These are phyloP conservation scores for Xenotilapia flavipinnis DNA, from an alignment of 2,113 vertebrate species.

Conservation along the genomic window DNA sequence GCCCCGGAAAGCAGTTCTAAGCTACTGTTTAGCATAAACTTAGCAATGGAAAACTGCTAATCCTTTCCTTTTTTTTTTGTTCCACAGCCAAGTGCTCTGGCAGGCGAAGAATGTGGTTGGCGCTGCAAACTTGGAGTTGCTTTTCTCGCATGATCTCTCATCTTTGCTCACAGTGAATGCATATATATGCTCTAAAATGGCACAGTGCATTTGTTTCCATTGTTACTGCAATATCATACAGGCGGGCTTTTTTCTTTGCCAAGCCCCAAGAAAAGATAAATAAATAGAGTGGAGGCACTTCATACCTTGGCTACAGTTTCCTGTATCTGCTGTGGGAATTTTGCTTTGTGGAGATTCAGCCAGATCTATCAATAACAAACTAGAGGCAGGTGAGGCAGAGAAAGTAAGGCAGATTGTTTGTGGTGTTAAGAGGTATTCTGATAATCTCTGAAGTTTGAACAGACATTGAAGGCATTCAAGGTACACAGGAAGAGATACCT, in stretches of 20 bases:
- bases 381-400: not conserved
- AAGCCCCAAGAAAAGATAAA: not conserved
- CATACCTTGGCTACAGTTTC: not conserved
- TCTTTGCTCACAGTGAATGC: not conserved
- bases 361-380: not conserved
- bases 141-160: not conserved
- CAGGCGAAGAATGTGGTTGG: conserved; percentile 17
- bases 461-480: not conserved
- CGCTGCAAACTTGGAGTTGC: conserved; percentile 6
- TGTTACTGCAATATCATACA: not conserved
- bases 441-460: not conserved
- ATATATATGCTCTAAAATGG: not conserved
- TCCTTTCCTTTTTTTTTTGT: conserved; percentile 23
- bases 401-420: not conserved
- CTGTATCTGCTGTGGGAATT: conserved; percentile 6
- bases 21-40: conserved; percentile 11
- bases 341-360: not conserved
- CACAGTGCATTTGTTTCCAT: not conserved
- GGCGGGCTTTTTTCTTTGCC: not conserved
- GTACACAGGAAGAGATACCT: not conserved
- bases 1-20: not conserved
- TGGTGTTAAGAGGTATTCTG: not conserved
- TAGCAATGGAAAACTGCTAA: conserved; percentile 31
- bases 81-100: conserved; percentile 24
- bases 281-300: not conserved